Conservation (phyloP, 2,113 vertebrate genomes). For the Sinosuthora webbiana region DNA sequence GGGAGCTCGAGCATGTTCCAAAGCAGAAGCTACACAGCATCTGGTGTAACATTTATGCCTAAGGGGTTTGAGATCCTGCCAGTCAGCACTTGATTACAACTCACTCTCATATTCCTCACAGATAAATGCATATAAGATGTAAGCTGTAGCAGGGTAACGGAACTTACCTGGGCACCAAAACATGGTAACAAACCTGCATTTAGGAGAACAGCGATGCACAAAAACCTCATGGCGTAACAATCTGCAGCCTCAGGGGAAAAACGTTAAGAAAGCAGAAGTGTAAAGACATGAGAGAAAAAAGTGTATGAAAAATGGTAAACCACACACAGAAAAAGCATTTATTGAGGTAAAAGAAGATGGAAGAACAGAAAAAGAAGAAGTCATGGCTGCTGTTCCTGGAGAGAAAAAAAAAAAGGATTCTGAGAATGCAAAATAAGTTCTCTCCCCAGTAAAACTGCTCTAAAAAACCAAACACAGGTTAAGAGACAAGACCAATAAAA, state of each 20-base stretch:
- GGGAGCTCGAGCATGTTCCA: background rate
- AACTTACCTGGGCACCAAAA: background rate
- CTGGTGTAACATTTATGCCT: background rate
- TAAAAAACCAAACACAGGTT: background rate
- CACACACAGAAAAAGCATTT: background rate
- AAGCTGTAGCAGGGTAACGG: background rate
- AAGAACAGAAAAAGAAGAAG: accelerated
- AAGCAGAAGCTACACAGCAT: background rate
- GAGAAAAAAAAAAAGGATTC: background rate
- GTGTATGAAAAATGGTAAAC: accelerated
- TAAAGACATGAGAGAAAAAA: no score
- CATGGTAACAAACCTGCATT: background rate
- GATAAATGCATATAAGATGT: background rate
- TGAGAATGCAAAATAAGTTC: background rate
- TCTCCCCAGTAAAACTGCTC: no score
- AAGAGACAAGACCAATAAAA: background rate
- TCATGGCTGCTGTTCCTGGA: no score
- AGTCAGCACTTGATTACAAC: background rate
- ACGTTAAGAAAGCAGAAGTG: background rate
- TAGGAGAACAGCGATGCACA: no score
- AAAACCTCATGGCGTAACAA: background rate
- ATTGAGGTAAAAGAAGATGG: background rate
- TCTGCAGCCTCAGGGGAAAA: background rate
- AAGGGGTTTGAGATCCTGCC: background rate
- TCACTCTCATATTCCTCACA: background rate